These are phyloP conservation scores for Ganaspis brasiliensis DNA, from an alignment of 2,888 invertebrate genomes.

Conservation along the genomic window DNA sequence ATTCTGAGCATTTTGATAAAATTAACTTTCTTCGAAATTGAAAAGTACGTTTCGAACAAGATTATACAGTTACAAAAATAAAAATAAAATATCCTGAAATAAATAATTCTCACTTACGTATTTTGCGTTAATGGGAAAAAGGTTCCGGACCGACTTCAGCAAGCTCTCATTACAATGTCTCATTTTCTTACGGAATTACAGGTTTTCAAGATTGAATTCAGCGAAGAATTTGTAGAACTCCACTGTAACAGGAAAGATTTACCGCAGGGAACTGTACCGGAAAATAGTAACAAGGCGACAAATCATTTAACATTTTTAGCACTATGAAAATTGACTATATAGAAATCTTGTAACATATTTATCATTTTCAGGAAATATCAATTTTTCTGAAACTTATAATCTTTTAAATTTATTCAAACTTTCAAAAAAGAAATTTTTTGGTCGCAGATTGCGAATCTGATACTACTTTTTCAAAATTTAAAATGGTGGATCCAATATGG, in stretches of 20 bases:
- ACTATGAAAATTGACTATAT: background rate
- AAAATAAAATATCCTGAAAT: background rate
- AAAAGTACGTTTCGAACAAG: background rate
- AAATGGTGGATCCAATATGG: too few species aligned
- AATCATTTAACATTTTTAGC: background rate
- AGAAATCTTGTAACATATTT: too few species aligned
- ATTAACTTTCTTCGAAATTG: too few species aligned
- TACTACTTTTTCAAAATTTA: too few species aligned
- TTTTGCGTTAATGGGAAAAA: slow-evolving; percentile 26
- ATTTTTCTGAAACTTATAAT: too few species aligned
- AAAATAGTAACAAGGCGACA: background rate
- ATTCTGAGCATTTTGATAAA: too few species aligned
- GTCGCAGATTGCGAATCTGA: too few species aligned
- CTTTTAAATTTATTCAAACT: too few species aligned
- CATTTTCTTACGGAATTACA: slow-evolving; percentile 25
- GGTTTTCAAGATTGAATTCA: slow-evolving; percentile 33
- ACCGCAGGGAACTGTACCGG: background rate
- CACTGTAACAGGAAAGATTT: background rate
- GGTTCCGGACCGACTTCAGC: background rate
- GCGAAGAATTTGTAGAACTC: background rate
- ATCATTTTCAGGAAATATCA: too few species aligned
- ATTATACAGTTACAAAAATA: background rate
- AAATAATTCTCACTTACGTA: slow-evolving; percentile 31
- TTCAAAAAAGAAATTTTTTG: too few species aligned
- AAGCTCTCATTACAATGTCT: slow-evolving; percentile 28